Percentiles rank a stretch among this genome's conserved stretches.
Evolutionary conservation across 2,797 vertebrate genomes (phyloP).

Genomic region (Falco peregrinus): DNA sequence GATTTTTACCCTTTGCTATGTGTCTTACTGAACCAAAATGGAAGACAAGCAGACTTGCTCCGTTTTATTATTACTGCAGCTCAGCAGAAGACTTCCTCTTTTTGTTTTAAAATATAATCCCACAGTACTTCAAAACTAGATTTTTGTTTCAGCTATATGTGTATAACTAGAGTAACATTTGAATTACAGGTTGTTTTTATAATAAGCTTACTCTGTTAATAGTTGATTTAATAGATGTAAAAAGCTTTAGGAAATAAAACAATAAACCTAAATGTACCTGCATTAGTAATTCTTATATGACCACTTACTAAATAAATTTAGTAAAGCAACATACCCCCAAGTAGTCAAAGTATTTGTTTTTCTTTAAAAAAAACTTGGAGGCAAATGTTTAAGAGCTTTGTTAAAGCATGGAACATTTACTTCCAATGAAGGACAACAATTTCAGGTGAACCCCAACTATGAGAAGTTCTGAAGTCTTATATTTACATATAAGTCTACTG

Average conservation of each 20-base stretch:
- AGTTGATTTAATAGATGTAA: not conserved
- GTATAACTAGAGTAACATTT: not conserved
- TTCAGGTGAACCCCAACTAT: not conserved
- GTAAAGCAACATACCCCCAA: conserved; percentile 33
- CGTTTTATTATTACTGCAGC: not conserved
- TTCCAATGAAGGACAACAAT: conserved; percentile 37
- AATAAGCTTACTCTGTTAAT: not conserved
- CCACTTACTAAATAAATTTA: conserved; percentile 53
- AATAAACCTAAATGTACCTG: conserved; percentile 2
- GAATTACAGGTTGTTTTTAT: not conserved
- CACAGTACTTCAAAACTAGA: not conserved
- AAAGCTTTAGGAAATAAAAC: not conserved
- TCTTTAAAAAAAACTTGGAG: conserved; percentile 15
- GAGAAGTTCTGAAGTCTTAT: conserved; percentile 11
- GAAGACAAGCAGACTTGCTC: not conserved
- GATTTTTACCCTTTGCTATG: not conserved
- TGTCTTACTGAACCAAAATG: not conserved
- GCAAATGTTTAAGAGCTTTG: conserved; percentile 49
- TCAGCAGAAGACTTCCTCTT: not conserved
- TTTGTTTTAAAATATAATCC: not conserved
- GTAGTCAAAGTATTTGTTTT: conserved; percentile 53
- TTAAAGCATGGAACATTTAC: conserved; percentile 21
- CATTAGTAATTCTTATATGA: conserved; percentile 30
- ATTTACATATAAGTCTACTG: not conserved
- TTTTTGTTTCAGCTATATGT: not conserved